These are phyloP conservation scores for Prosapia bicincta DNA, from an alignment of 2,888 invertebrate species.

Conservation along the genomic window DNA sequence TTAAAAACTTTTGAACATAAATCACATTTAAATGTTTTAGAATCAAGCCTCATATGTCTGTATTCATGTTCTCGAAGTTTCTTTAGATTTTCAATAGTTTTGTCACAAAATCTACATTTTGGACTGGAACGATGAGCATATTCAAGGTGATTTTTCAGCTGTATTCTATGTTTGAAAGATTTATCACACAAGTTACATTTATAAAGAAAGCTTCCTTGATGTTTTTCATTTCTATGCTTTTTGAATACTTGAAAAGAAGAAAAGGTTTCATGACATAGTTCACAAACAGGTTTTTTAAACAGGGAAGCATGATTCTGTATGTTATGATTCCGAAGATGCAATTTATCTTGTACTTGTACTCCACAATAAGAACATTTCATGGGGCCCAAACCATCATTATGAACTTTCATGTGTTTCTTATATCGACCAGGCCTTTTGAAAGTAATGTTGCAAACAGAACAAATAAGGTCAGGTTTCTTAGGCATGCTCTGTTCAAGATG, in stretches of 20 bases:
- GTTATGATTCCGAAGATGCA: neutral
- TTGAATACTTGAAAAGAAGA: slow-evolving; percentile 21
- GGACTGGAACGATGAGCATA: slow-evolving; percentile 30
- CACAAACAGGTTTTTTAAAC: neutral
- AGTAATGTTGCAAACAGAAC: neutral
- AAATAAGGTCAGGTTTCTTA: neutral
- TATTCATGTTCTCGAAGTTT: neutral
- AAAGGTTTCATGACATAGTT: slow-evolving; percentile 29
- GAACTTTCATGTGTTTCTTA: neutral
- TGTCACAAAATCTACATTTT: slow-evolving; percentile 10
- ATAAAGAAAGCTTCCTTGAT: slow-evolving; percentile 20
- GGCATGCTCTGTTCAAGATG: neutral
- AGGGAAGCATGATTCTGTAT: neutral
- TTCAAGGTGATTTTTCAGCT: slow-evolving; percentile 34
- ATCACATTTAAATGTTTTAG: neutral
- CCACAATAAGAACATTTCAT: neutral
- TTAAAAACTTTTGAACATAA: neutral
- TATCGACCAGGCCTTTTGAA: neutral
- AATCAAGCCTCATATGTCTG: neutral
- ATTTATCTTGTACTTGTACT: neutral
- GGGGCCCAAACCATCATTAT: neutral
- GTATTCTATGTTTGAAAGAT: slow-evolving; percentile 29
- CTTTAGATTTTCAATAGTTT: neutral
- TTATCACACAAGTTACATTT: slow-evolving; percentile 32
- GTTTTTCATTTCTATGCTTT: slow-evolving; percentile 29